Base-by-base conservation (phyloP, 2,888 invertebrate species). In the Spisula subtruncata region DNA sequence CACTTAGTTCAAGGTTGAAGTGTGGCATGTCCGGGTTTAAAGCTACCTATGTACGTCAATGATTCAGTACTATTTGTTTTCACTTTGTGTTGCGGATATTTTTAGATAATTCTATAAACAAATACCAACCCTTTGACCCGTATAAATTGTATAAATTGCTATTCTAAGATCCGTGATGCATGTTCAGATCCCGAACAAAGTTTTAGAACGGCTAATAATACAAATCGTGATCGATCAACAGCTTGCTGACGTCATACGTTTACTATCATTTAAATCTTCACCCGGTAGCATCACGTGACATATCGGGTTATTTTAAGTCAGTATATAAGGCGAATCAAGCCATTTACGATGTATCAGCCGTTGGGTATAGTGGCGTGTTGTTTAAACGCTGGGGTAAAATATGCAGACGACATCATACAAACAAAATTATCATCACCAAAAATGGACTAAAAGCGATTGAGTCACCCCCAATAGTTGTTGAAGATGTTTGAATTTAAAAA, bases 141-240 rank as follows among this genome's bases (percentile, higher is more conserved):
- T 10, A 5, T 25, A 25, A 66, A 25, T 71, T 5, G n/a, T 10
- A 5, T 25, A 25, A 66, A 25, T 71, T 5, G 25, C 71, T 75
- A 75, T 75, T 32, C 25, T 32, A 35, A 32, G 32, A 75, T 32
- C 75, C 16, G 14, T 32, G 75, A 35, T 35, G 75, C 75, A 75
- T 35, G n/a, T 32, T 35, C 18, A 25, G 18, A 32, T 75, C 29
- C 75, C 75, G 75, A 35, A 35, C 75, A 75, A 16, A 25, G 25
- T 12, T n/a, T n/a, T 25, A 60, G 60, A 25, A 25, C 8, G 10
- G 20, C 16, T 32, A 32, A 32, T 18, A 75, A 75, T 25, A 25
- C 18, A 75, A 75, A 75, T 75, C 75, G 75, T 75, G 75, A 75
- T 75, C 75, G 75, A 75, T 75, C 29, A 32, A 75, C 75, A 12